Evolutionary conservation across 2,888 invertebrate genomes (phyloP).

Genomic region (Choristoneura rosaceana): DNA sequence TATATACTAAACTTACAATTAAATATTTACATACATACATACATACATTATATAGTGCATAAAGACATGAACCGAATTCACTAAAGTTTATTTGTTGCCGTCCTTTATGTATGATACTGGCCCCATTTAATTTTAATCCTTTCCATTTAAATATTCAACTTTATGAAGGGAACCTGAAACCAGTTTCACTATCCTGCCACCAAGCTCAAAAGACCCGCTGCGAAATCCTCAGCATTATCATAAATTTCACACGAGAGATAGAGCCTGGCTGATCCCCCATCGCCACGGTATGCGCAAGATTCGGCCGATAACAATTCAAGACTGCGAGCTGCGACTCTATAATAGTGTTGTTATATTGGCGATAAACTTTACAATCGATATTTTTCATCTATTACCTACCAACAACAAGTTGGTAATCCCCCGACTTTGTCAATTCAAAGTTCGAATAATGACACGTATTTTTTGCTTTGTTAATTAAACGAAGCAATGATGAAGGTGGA

Average conservation of each 20-base stretch:
- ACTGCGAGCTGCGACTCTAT: neutral
- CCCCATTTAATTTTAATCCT: neutral
- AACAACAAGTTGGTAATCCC: no score
- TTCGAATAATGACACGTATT: no score
- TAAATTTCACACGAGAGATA: constrained; percentile 3
- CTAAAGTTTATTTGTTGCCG: neutral
- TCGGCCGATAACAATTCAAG: constrained; percentile 2
- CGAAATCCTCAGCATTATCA: neutral
- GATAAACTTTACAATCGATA: no score
- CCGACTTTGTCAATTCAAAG: no score
- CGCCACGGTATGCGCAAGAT: neutral
- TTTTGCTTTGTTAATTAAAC: no score
- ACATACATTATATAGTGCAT: no score
- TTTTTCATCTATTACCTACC: no score
- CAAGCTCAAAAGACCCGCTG: neutral
- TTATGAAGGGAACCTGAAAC: neutral
- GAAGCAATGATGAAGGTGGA: no score
- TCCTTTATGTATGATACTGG: neutral
- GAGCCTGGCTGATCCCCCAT: neutral
- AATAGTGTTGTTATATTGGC: no score
- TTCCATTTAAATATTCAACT: neutral
- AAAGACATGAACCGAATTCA: no score
- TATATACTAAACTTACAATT: no score
- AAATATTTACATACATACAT: no score
- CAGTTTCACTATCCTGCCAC: neutral